Base-by-base conservation (phyloP, 2,113 vertebrate species). In the Istiophorus platypterus region DNA sequence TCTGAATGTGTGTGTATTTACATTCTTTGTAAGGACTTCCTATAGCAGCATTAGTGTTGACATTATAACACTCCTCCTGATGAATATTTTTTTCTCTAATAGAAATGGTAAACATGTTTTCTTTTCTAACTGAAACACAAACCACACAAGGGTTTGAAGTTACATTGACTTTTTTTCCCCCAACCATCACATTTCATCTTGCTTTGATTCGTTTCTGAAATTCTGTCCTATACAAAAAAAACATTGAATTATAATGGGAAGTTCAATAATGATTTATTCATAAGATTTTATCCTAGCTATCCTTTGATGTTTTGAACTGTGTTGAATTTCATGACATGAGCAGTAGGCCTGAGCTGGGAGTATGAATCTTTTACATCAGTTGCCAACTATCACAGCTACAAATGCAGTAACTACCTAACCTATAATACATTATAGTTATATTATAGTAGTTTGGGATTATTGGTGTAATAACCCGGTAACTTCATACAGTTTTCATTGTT, bases 21-120 rank as follows among this genome's bases (percentile, higher is more conserved):
- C 49, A 26, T 34, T 34, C 3, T 34, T 6, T 34, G 31, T 34
- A 34, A 34, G 6, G 15, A 59, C 17, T 15, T 65, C 9, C 5
- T 29, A 4, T 41, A 18, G 7, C 4, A 39, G 20, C 18, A 10
- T 67, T 39, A 39, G 1, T 13, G 12, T 26, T 76, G 47, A 68
- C 42, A 15, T 76, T 42, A 34, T 56, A 67, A 68, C 49, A 24
- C 29, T 56, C 39, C 49, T 83, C 69, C 20, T 76, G 47, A 47
- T 76, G 24, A 47, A 57, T 82, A 67, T 81, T 29, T 12, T 66
- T 34, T 71, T 71, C 56, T 54, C 68, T 51, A 0, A 18, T 64
- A 90, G 88, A 73, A 69, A 86, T 63, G 80, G 82, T 89, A 73
- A 90, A 83, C 61, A 77, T 34, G 42, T 18, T 70, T 18, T 70